These are phyloP conservation scores for Falco cherrug DNA, from an alignment of 2,797 vertebrate genomes.

Conservation along the genomic window DNA sequence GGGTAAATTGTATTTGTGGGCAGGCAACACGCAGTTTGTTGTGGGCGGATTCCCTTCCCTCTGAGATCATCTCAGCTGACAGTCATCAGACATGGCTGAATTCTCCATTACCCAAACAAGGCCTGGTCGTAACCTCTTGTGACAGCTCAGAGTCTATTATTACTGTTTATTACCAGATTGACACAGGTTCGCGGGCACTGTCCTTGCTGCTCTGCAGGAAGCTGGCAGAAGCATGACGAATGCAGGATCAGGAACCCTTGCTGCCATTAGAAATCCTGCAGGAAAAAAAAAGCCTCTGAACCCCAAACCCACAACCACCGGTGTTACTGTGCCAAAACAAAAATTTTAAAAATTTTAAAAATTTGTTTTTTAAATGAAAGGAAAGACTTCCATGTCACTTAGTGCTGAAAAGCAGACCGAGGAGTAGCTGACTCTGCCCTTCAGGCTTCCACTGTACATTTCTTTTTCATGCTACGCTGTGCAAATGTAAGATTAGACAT, in stretches of 20 bases:
- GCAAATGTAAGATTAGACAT: neutral
- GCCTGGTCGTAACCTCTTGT: conserved; percentile 25
- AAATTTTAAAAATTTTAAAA: no score
- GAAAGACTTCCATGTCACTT: neutral
- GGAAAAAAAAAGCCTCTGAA: neutral
- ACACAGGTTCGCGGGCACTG: neutral
- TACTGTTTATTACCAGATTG: neutral
- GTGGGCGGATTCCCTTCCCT: neutral
- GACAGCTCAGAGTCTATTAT: conserved; percentile 30
- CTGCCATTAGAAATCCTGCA: neutral
- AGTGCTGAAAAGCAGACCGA: neutral
- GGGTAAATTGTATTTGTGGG: neutral
- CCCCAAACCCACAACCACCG: neutral
- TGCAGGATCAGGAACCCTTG: neutral
- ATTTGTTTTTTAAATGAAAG: no score
- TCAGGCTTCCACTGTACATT: neutral
- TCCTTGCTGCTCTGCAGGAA: neutral
- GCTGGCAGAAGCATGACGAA: neutral
- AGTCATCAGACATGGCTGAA: neutral
- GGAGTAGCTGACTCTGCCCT: neutral
- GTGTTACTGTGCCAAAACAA: neutral
- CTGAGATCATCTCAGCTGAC: neutral
- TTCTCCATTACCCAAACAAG: neutral
- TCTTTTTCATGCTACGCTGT: neutral
- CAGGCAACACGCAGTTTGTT: neutral